Percentiles rank a stretch among this genome's conserved stretches.
phyloP scores from a whole-genome alignment of 2,113 vertebrate species.

The Sylvilagus bachmani region DNA sequence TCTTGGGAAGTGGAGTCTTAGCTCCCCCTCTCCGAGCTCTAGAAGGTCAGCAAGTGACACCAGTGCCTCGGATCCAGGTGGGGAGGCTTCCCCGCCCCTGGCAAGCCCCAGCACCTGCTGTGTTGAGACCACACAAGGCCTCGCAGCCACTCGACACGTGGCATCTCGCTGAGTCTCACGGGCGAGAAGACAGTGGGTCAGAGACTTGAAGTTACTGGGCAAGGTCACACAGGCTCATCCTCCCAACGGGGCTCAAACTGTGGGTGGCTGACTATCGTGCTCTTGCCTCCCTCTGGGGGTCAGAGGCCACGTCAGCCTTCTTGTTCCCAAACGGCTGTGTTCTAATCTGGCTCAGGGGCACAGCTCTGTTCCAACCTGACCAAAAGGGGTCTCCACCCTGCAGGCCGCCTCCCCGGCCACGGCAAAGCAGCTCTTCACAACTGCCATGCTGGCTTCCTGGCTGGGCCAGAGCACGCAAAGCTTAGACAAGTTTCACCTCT shows the following conservation, averaged over 20 bases:
- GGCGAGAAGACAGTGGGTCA: neutral
- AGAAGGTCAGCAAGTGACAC: neutral
- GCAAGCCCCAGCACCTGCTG: too few species aligned
- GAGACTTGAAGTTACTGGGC: neutral
- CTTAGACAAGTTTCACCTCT: constrained; percentile 85
- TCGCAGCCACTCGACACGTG: rapidly evolving
- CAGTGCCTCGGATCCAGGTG: too few species aligned
- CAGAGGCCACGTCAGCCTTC: neutral
- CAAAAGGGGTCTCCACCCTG: neutral
- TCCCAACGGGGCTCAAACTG: neutral
- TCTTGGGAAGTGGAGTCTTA: neutral
- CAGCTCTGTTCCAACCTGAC: neutral
- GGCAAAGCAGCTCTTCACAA: neutral
- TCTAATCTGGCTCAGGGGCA: neutral
- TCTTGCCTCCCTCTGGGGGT: neutral
- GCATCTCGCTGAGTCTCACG: neutral
- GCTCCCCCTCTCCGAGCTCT: neutral
- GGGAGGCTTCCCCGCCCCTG: too few species aligned
- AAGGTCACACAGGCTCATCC: neutral
- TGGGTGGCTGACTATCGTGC: neutral
- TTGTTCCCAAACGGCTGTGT: neutral
- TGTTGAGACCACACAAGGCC: neutral
- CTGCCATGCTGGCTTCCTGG: rapidly evolving
- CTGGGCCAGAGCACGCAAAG: rapidly evolving
- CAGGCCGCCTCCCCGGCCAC: neutral